Conservation (phyloP, 1,140 invertebrate genomes). For the Bombus polaris region DNA sequence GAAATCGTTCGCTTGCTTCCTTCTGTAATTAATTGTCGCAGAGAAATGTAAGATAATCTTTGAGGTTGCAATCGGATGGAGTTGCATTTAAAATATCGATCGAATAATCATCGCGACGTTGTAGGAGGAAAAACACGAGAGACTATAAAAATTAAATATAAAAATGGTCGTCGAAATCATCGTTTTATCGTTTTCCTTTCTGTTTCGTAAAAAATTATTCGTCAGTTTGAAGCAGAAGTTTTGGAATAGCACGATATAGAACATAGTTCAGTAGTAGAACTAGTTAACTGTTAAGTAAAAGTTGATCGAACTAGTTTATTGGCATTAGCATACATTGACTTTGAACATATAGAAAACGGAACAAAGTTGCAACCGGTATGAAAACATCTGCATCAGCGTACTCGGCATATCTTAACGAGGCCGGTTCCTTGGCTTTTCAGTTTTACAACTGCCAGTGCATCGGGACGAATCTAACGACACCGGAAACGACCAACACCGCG, state of each 20-base stretch:
- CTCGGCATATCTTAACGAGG: not conserved
- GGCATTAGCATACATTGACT: too few relatives aligned
- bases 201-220: not conserved
- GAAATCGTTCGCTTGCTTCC: not conserved
- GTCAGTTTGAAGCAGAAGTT: too few relatives aligned
- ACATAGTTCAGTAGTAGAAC: too few relatives aligned
- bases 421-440: conserved; percentile 71
- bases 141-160: too few relatives aligned
- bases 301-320: too few relatives aligned
- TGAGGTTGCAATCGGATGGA: not conserved
- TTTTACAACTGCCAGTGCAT: conserved; percentile 92
- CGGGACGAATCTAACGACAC: conserved; percentile 75
- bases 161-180: too few relatives aligned
- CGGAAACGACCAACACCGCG: conserved; percentile 75
- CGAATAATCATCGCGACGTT: too few relatives aligned
- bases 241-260: too few relatives aligned
- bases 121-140: too few relatives aligned
- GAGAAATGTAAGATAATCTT: not conserved
- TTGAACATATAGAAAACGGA: not conserved
- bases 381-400: too few relatives aligned
- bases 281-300: too few relatives aligned
- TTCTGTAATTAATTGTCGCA: not conserved
- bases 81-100: not conserved
- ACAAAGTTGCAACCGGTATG: not conserved
- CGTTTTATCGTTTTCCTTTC: too few relatives aligned